Evolutionary conservation across 2,113 vertebrate species (phyloP), one percentile per base, ranked within the genome.

Genomic region (Heliornis fulica): DNA sequence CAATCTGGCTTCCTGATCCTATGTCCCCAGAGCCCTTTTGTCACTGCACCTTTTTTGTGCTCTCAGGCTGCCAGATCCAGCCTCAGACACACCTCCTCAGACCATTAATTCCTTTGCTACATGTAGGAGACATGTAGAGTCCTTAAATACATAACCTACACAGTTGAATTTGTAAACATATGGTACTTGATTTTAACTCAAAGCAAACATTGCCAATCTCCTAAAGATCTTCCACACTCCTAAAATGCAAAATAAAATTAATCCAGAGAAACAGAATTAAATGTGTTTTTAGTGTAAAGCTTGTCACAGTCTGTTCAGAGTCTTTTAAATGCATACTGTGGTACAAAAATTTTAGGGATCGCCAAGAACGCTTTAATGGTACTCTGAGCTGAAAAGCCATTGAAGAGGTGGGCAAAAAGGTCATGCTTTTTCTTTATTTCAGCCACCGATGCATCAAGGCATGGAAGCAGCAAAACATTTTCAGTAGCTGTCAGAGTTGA

Each of bases 401-500:
- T 89, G 87, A 76, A 90, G 59, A 74, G 50, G 25, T 19, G 18
- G 25, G 56, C 94, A 66, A 83, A 94, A 94, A 93, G 72, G 51
- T 34, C 34, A 70, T 0, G 0, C 26, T 59, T 66, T 80, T 72
- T 69, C 75, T 88, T 92, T 85, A 84, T 71, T 89, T 89, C 54
- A 87, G 80, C 41, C 72, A 74, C 51, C 66, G 41, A 78, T 46
- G 60, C 77, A 89, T 87, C 68, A 84, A 84, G 83, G 64, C 69
- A 89, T 6, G 41, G 64, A 91, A 74, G 9, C 25, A 87, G 64
- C 80, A 92, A 83, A 93, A 74, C 18, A 70, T 81, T 94, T 87
- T 93, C 76, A 54, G 68, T 65, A 83, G 22, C 41, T 89, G 59
- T 74, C 48, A 69, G 36, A 77, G 16, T 2, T 74, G 63, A 95